A percentile compares a stretch with the other conserved stretches of the same genome.
phyloP scores from a whole-genome alignment of 2,888 invertebrate species.

The Limnephilus auricula region DNA sequence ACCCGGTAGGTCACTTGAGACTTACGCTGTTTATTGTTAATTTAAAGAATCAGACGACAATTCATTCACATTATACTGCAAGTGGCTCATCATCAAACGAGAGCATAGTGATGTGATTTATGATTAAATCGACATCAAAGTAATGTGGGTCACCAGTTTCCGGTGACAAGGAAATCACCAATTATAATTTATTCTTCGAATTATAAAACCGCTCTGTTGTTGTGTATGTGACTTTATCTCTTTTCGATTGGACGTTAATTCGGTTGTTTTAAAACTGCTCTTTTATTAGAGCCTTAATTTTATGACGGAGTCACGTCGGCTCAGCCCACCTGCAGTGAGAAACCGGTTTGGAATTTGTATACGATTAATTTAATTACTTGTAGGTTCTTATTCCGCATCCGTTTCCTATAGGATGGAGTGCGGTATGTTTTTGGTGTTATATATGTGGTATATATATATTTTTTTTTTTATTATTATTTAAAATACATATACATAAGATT shows the following conservation, averaged over 20 bases:
- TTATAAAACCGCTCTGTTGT: background rate
- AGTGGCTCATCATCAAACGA: background rate
- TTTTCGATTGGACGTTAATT: background rate
- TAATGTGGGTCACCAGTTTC: background rate
- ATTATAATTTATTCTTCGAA: background rate
- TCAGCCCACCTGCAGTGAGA: slow-evolving; percentile 2
- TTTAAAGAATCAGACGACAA: no score
- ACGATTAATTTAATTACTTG: background rate
- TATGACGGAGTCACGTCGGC: background rate
- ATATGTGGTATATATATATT: no score
- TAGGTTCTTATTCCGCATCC: background rate
- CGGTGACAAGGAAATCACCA: background rate
- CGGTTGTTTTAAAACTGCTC: background rate
- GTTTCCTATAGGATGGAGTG: background rate
- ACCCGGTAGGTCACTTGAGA: no score
- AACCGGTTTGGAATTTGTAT: background rate
- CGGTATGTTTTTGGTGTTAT: background rate
- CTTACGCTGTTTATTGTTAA: no score
- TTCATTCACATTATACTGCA: background rate
- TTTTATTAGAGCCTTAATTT: background rate
- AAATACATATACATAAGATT: no score
- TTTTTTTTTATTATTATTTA: no score
- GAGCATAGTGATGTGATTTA: background rate
- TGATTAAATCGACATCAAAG: background rate
- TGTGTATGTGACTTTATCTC: background rate